Evolutionary conservation across 2,113 vertebrate genomes (phyloP).

Genomic region (Dromiciops gliroides): DNA sequence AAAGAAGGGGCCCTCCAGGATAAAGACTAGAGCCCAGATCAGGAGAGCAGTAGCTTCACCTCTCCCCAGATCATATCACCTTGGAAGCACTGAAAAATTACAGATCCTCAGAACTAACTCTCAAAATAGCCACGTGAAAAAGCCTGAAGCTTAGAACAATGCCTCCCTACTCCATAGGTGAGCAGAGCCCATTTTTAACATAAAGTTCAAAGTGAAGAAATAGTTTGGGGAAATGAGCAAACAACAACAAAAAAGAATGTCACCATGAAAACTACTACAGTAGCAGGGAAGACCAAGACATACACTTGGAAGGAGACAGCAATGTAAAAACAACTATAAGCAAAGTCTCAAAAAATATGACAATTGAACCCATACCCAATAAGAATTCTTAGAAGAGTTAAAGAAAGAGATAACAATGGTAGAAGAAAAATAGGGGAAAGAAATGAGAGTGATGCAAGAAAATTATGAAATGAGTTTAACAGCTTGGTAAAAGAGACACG

Average conservation of each 20-base stretch:
- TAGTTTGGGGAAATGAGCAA: background rate
- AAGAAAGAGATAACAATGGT: background rate
- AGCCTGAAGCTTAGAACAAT: background rate
- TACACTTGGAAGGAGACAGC: background rate
- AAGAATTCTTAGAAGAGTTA: background rate
- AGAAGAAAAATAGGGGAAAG: background rate
- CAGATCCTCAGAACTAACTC: background rate
- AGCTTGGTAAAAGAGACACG: background rate
- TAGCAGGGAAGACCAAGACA: background rate
- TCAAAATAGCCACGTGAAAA: background rate
- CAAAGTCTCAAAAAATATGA: background rate
- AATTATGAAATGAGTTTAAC: background rate
- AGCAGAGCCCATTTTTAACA: background rate
- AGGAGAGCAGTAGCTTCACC: background rate
- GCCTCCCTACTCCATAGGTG: background rate
- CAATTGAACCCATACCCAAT: background rate
- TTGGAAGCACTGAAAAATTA: background rate
- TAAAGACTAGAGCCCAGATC: background rate
- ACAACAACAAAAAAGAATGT: background rate
- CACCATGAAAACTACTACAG: background rate
- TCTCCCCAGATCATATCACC: background rate
- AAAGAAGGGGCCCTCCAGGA: too few species aligned
- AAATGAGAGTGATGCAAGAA: background rate
- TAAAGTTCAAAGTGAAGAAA: background rate
- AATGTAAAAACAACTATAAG: too few species aligned